Conservation (phyloP, 2,797 vertebrate genomes). For the Diceros bicornis region DNA sequence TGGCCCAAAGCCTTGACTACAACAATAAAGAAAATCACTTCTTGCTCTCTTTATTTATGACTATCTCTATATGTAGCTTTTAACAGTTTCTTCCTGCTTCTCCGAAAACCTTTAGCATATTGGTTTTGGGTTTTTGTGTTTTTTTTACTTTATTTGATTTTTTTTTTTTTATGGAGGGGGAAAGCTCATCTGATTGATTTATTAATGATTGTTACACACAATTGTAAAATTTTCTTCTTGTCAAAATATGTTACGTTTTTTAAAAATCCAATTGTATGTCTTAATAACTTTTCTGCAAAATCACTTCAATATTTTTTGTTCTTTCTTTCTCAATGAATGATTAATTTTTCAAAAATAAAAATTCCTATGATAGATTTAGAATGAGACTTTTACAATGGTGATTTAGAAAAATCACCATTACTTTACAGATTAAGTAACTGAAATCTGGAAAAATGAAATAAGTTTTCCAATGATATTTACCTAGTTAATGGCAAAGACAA, state of each 20-base stretch:
- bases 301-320: not conserved
- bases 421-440: not conserved
- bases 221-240: not conserved
- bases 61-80: not conserved
- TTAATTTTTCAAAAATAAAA: not conserved
- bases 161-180: not conserved
- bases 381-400: not conserved
- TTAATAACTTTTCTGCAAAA: not conserved
- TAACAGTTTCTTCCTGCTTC: not conserved
- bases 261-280: not conserved
- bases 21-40: not conserved
- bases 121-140: not conserved
- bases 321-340: not conserved
- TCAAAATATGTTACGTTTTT: not conserved
- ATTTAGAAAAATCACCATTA: not conserved
- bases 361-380: not conserved
- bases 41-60: not conserved
- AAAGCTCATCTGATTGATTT: not conserved
- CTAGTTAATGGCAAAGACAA: not conserved
- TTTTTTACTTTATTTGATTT: not conserved
- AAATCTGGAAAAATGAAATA: slow-evolving; percentile 37
- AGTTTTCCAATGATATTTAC: not conserved
- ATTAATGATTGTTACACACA: not conserved
- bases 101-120: not conserved
- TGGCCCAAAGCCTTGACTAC: not conserved